Conservation (phyloP, 2,888 invertebrate species). For the Clanis bilineata region DNA sequence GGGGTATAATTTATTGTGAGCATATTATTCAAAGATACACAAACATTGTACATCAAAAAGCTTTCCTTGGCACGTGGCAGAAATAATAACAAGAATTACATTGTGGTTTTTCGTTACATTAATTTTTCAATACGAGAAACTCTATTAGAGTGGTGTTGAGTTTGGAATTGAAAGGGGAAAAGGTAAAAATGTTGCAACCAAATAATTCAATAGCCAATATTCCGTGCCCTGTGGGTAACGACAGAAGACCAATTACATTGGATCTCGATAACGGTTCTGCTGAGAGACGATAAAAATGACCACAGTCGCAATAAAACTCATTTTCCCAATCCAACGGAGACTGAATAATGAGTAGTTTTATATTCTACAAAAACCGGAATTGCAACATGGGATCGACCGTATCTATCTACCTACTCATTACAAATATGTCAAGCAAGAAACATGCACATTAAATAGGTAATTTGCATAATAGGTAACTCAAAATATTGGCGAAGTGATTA, state of each 20-base stretch:
- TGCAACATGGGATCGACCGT: constrained; percentile 21
- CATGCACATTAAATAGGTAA: neutral
- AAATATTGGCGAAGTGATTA: too few species aligned
- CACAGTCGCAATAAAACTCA: constrained; percentile 32
- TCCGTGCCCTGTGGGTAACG: neutral
- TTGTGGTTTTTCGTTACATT: neutral
- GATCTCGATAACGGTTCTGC: neutral
- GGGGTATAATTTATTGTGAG: neutral
- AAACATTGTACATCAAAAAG: neutral
- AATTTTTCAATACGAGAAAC: neutral
- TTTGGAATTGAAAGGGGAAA: neutral
- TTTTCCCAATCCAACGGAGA: constrained; percentile 29
- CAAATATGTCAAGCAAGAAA: neutral
- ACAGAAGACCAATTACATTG: neutral
- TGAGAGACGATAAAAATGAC: constrained; percentile 26
- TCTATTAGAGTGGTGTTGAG: too few species aligned
- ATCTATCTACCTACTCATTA: neutral
- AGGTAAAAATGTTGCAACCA: neutral
- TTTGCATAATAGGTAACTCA: too few species aligned
- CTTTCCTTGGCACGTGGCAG: neutral
- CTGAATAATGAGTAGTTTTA: constrained; percentile 33
- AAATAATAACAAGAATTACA: neutral
- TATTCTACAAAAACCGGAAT: constrained; percentile 33
- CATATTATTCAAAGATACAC: neutral
- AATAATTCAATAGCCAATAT: neutral